Evolutionary conservation across 1,140 invertebrate genomes (phyloP).

Genomic region (Riptortus pedestris): DNA sequence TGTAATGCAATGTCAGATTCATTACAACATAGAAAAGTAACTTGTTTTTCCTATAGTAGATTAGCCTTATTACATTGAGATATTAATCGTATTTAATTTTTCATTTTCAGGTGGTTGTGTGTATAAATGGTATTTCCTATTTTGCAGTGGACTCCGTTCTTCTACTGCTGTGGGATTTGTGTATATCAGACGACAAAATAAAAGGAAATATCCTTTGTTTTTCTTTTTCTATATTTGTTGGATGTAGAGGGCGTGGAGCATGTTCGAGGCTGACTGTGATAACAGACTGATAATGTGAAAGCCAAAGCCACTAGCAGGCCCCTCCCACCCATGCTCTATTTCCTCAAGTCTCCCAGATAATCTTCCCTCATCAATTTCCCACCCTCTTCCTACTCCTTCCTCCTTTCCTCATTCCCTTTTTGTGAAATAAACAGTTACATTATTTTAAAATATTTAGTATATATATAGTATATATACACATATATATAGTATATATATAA

Average conservation of each 20-base stretch:
- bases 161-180: background rate
- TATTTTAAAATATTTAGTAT: slow-evolving; percentile 1
- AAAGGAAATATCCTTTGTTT: background rate
- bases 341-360: background rate
- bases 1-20: no score
- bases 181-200: background rate
- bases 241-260: background rate
- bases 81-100: no score
- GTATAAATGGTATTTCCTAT: no score
- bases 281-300: slow-evolving; percentile 18
- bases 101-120: no score
- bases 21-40: no score
- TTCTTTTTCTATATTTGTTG: slow-evolving; percentile 12
- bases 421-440: background rate
- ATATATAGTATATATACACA: slow-evolving; percentile 1
- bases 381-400: background rate
- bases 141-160: no score
- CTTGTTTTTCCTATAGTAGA: no score
- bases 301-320: background rate
- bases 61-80: no score
- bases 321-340: no score
- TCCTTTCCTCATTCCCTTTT: no score
- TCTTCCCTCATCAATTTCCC: background rate
- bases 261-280: background rate
- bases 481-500: slow-evolving; percentile 12